These are phyloP conservation scores for Saccostrea glomerata DNA, from an alignment of 1,140 invertebrate genomes.

Conservation along the genomic window DNA sequence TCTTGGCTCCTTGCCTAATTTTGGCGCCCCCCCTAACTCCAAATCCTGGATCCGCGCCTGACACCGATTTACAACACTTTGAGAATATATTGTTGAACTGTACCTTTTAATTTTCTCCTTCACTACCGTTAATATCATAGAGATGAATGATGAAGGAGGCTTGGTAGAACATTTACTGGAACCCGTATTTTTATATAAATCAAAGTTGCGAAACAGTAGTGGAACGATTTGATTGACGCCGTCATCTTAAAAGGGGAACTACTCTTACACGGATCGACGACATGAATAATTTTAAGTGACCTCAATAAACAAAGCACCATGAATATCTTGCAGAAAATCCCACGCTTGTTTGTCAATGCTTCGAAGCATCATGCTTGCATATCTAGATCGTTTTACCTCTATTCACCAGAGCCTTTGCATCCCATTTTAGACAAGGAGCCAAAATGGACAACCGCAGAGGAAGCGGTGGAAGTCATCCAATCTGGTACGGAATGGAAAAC, in stretches of 20 bases:
- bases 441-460: conserved; percentile 77
- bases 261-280: not conserved
- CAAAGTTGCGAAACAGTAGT: too few relatives aligned
- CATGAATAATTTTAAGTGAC: not conserved
- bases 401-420: conserved; percentile 77
- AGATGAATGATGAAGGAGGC: too few relatives aligned
- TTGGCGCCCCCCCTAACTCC: too few relatives aligned
- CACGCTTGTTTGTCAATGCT: not conserved
- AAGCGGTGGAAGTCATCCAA: conserved; percentile 77
- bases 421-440: conserved; percentile 74
- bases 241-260: not conserved
- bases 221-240: not conserved
- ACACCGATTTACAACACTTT: too few relatives aligned
- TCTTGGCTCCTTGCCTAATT: too few relatives aligned
- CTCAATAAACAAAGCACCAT: not conserved
- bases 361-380: not conserved
- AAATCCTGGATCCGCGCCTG: too few relatives aligned
- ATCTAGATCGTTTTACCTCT: conserved; percentile 66
- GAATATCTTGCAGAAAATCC: conserved; percentile 19
- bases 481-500: conserved; percentile 66
- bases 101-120: too few relatives aligned
- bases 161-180: too few relatives aligned
- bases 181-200: too few relatives aligned
- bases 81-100: too few relatives aligned
- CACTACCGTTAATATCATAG: too few relatives aligned